Evolutionary conservation across 2,113 vertebrate genomes (phyloP), one percentile per base, ranked within the genome.

Genomic region (Ascaphus truei): DNA sequence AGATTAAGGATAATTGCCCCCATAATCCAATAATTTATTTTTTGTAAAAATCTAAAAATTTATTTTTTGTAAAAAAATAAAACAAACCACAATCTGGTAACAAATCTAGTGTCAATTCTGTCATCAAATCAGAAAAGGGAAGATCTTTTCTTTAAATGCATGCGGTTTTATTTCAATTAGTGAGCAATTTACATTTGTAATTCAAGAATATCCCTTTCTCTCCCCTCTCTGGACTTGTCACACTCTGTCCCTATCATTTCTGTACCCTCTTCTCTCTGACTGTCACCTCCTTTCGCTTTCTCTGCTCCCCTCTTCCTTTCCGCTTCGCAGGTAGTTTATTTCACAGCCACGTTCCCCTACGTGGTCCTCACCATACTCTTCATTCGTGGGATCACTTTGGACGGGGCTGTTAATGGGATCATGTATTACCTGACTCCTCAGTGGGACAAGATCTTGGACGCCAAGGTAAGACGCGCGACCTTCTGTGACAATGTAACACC

Each of bases 361-460:
- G 82, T 99, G 68, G 96, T 98, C 79, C 85, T 99, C 80, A 98
- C 96, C 77, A 98, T 98, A 87, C 90, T 99, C 73, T 99, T 99
- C 0, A 88, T 99, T 74, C 92, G 95, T 0, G 97, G 97, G 16
- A 93, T 99, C 79, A 99, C 95, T 0, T 81, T 98, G 86, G 95
- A 98, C 1, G 97, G 97, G 41, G 94, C 96, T 18, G 62, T 93
- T 81, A 93, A 84, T 0, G 97, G 97, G 69, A 98, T 99, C 76
- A 93, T 84, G 82, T 99, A 96, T 88, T 99, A 98, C 84, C 83
- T 99, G 80, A 99, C 96, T 0, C 97, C 96, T 4, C 96, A 99
- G 79, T 99, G 97, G 97, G 86, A 96, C 85, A 98, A 94, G 86
- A 95, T 99, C 75, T 90, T 99, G 2, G 89, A 99, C 9, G 97